Conservation (phyloP, 2,888 invertebrate species). For the Sphaeridia pumilis region DNA sequence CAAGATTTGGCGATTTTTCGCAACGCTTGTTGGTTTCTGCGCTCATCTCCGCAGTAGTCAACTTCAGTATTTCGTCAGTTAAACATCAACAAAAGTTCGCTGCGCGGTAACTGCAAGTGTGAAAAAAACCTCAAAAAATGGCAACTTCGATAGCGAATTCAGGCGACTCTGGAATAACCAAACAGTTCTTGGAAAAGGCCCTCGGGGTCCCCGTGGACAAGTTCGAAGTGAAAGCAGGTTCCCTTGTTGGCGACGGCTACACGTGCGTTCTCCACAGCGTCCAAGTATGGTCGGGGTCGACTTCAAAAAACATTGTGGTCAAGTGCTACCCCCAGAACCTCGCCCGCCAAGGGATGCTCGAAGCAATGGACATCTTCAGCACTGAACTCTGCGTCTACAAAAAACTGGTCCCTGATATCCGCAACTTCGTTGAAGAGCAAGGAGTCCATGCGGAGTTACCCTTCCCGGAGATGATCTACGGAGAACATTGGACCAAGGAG, state of each 20-base stretch:
- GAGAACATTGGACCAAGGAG: neutral
- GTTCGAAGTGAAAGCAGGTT: slow-evolving; percentile 6
- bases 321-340: slow-evolving; percentile 6
- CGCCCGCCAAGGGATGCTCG: neutral
- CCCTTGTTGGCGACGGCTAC: slow-evolving; percentile 9
- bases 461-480: slow-evolving; percentile 1
- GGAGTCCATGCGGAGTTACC: neutral
- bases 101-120: too few species aligned
- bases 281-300: neutral
- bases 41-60: too few species aligned
- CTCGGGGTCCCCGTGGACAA: neutral
- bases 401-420: neutral
- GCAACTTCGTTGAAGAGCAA: neutral
- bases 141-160: too few species aligned
- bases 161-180: too few species aligned
- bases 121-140: neutral
- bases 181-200: slow-evolving; percentile 5
- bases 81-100: too few species aligned
- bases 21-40: too few species aligned
- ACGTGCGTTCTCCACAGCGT: neutral
- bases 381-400: slow-evolving; percentile 4
- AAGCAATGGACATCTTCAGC: neutral
- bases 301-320: neutral
- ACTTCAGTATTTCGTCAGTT: too few species aligned
- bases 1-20: too few species aligned